Evolutionary conservation across 2,113 vertebrate genomes (phyloP).

Genomic region (Tachysurus vachellii): DNA sequence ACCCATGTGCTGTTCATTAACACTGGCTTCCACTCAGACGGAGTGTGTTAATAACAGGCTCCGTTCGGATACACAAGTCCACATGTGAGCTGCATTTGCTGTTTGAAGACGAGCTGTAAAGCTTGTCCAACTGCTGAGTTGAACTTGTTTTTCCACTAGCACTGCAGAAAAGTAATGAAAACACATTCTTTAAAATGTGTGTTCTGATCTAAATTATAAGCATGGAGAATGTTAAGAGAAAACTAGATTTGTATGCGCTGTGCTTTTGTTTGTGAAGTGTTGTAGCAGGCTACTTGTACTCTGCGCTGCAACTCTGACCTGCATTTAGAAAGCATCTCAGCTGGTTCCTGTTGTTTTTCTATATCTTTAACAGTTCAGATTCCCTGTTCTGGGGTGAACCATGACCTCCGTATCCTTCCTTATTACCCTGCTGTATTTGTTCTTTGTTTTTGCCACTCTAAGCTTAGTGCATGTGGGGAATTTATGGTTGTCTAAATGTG

Average conservation of each 20-base stretch:
- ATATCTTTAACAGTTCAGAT: slow-evolving; percentile 1
- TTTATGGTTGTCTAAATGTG: slow-evolving; percentile 23
- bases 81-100: slow-evolving; percentile 56
- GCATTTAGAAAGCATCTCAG: slow-evolving; percentile 18
- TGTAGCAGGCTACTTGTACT: neutral
- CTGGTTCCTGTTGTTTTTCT: slow-evolving; percentile 32
- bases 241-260: neutral
- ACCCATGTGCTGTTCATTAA: slow-evolving; percentile 43
- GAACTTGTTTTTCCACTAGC: slow-evolving; percentile 43
- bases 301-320: neutral
- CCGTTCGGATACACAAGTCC: slow-evolving; percentile 41
- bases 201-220: neutral
- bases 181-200: slow-evolving; percentile 14
- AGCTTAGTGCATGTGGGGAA: neutral
- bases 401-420: slow-evolving; percentile 19
- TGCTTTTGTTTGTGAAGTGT: slow-evolving; percentile 31
- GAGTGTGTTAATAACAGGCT: slow-evolving; percentile 31
- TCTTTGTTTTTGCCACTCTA: slow-evolving; percentile 7
- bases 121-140: slow-evolving; percentile 19
- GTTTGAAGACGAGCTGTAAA: slow-evolving; percentile 47
- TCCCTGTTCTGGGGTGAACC: slow-evolving; percentile 12
- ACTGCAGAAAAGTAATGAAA: slow-evolving; percentile 36
- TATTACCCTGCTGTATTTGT: slow-evolving; percentile 16
- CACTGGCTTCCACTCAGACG: slow-evolving; percentile 36
- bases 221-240: slow-evolving; percentile 11